These are phyloP conservation scores for Phallusia fumigata DNA, from an alignment of 23 tunicate genomes.

Conservation along the genomic window DNA sequence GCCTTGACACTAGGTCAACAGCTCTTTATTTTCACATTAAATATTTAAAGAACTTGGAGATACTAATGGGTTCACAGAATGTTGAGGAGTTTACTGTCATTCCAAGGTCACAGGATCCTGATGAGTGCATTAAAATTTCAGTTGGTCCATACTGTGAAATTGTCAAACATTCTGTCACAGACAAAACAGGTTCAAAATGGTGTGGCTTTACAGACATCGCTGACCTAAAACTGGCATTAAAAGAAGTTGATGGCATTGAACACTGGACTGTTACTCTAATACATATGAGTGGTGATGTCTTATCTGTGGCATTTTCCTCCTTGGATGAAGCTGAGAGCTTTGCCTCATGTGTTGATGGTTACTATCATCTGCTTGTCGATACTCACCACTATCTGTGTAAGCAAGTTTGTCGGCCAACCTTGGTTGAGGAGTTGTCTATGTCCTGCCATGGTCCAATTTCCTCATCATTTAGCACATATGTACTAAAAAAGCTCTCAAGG, in stretches of 20 bases:
- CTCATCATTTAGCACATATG: slow-evolving; percentile 51
- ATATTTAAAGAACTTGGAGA: slow-evolving; percentile 70
- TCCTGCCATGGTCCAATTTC: slow-evolving; percentile 87
- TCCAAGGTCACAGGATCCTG: neutral
- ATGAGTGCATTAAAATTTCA: slow-evolving; percentile 34
- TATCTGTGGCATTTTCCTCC: slow-evolving; percentile 32
- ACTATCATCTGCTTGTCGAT: slow-evolving; percentile 75
- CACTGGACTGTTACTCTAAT: slow-evolving; percentile 40
- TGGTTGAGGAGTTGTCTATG: slow-evolving; percentile 35
- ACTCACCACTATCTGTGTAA: slow-evolving; percentile 72
- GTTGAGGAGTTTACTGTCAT: slow-evolving; percentile 44
- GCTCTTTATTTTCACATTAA: slow-evolving; percentile 50
- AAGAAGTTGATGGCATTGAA: neutral
- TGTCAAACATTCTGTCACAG: slow-evolving; percentile 12
- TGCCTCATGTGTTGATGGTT: slow-evolving; percentile 88
- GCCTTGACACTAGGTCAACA: neutral
- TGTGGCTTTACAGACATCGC: slow-evolving; percentile 69
- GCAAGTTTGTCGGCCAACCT: slow-evolving; percentile 40
- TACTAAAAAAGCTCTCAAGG: slow-evolving; percentile 21
- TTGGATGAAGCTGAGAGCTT: slow-evolving; percentile 60
- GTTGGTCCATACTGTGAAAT: slow-evolving; percentile 76
- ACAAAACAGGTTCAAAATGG: slow-evolving; percentile 42
- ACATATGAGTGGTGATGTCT: slow-evolving; percentile 50
- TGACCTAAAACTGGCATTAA: slow-evolving; percentile 47
- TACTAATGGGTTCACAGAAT: slow-evolving; percentile 37